Evolutionary conservation across 2,797 vertebrate species (phyloP).

Genomic region (Paedocypris micromegethes): DNA sequence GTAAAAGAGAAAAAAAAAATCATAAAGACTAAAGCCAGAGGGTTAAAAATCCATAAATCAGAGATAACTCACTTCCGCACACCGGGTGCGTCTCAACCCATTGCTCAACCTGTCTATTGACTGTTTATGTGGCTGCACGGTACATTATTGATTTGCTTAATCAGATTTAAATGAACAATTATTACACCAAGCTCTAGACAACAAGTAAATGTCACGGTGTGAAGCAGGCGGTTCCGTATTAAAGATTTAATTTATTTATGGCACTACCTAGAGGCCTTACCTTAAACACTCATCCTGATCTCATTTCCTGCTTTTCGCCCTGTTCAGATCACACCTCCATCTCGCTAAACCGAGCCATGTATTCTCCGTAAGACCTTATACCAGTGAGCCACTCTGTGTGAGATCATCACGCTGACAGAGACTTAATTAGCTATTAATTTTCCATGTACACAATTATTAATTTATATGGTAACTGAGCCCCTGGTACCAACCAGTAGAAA

Average conservation of each 20-base stretch:
- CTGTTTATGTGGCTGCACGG: conserved; percentile 32
- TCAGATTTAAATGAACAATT: conserved; percentile 67
- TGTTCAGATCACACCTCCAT: background rate
- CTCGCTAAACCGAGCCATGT: background rate
- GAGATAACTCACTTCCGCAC: background rate
- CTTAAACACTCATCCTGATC: background rate
- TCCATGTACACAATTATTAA: conserved; percentile 45
- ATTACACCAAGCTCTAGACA: conserved; percentile 44
- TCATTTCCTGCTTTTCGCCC: background rate
- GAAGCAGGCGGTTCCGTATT: conserved; percentile 38
- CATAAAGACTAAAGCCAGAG: conserved; percentile 6
- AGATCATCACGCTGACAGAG: conserved; percentile 30
- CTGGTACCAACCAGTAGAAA: conserved; percentile 40
- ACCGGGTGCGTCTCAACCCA: conserved; percentile 14
- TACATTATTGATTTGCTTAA: conserved; percentile 59
- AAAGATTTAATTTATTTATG: conserved; percentile 43
- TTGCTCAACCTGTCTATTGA: conserved; percentile 29
- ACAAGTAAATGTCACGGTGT: conserved; percentile 39
- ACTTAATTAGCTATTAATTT: conserved; percentile 47
- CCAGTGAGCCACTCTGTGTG: conserved; percentile 22
- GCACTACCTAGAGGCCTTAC: conserved; percentile 18
- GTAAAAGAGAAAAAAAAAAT: background rate
- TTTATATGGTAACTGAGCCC: conserved; percentile 46
- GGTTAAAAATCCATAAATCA: background rate
- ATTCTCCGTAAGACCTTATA: conserved; percentile 18